Evolutionary conservation across 2,797 vertebrate genomes (phyloP).

Genomic region (Fistularia commersonii): DNA sequence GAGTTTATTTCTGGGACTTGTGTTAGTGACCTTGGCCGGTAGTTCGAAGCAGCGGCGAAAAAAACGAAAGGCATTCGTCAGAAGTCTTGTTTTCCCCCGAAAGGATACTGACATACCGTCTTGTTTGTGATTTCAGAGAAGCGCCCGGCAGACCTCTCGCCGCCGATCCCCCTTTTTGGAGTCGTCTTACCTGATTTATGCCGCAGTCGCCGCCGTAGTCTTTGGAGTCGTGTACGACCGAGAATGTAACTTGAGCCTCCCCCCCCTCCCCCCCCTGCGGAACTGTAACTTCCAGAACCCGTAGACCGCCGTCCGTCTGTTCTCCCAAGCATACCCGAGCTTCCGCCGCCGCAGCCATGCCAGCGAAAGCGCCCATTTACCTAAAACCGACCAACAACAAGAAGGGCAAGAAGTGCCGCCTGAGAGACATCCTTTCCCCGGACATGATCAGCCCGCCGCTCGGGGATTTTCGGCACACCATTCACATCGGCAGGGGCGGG

Average conservation of each 20-base stretch:
- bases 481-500: constrained; percentile 95
- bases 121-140: constrained; percentile 63
- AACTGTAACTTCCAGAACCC: constrained; percentile 43
- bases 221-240: constrained; percentile 41
- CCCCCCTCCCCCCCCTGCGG: too few relatives aligned
- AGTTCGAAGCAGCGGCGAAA: too few relatives aligned
- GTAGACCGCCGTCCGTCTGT: constrained; percentile 24
- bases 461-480: constrained; percentile 97
- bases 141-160: constrained; percentile 20
- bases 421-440: constrained; percentile 94
- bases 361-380: constrained; percentile 97
- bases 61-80: too few relatives aligned
- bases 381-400: constrained; percentile 91
- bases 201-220: constrained; percentile 37
- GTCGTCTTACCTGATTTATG: constrained; percentile 48
- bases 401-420: constrained; percentile 94
- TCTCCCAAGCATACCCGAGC: constrained; percentile 27
- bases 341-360: constrained; percentile 78
- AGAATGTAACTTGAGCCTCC: constrained; percentile 74
- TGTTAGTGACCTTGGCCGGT: constrained; percentile 29
- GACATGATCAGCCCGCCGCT: constrained; percentile 99
- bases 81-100: too few relatives aligned
- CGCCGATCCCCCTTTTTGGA: constrained; percentile 24
- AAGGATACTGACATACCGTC: constrained; percentile 35
- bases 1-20: constrained; percentile 17